phyloP scores from a whole-genome alignment of 2,113 vertebrate genomes.

The Cyanistes caeruleus region DNA sequence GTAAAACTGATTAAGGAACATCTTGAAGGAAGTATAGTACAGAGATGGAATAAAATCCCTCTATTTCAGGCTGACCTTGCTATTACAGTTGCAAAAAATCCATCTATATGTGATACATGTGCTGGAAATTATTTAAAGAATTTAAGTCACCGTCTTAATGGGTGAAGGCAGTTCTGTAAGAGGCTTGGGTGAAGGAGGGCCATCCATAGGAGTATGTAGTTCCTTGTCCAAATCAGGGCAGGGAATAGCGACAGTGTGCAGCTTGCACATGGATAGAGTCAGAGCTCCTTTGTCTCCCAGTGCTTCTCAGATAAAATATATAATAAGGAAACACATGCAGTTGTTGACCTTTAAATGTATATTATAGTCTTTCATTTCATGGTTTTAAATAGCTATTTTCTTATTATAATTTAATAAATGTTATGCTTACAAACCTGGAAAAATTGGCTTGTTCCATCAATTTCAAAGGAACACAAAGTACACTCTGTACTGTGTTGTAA shows the following conservation, averaged over 20 bases:
- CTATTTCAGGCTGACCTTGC: not conserved
- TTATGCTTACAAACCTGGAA: constrained; percentile 62
- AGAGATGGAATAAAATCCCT: not conserved
- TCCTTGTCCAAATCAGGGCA: not conserved
- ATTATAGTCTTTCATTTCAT: constrained; percentile 40
- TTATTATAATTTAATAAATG: constrained; percentile 63
- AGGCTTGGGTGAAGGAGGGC: not conserved
- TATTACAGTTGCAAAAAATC: not conserved
- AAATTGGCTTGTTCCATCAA: constrained; percentile 62
- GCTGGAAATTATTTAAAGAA: not conserved
- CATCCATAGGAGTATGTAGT: not conserved
- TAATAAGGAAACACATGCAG: not conserved
- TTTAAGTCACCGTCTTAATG: not conserved
- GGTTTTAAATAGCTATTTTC: constrained; percentile 62
- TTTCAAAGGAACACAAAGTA: constrained; percentile 60
- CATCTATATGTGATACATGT: not conserved
- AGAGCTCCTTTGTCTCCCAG: not conserved
- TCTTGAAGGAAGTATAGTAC: not conserved
- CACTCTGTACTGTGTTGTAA: constrained; percentile 40
- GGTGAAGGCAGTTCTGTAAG: not conserved
- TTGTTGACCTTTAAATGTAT: constrained; percentile 61
- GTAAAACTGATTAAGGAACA: not conserved
- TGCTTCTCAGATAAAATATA: not conserved
- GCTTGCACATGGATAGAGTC: not conserved
- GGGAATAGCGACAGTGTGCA: not conserved